Conservation (phyloP, 2,797 vertebrate species). For the Microctenopoma stevenorrisi region DNA sequence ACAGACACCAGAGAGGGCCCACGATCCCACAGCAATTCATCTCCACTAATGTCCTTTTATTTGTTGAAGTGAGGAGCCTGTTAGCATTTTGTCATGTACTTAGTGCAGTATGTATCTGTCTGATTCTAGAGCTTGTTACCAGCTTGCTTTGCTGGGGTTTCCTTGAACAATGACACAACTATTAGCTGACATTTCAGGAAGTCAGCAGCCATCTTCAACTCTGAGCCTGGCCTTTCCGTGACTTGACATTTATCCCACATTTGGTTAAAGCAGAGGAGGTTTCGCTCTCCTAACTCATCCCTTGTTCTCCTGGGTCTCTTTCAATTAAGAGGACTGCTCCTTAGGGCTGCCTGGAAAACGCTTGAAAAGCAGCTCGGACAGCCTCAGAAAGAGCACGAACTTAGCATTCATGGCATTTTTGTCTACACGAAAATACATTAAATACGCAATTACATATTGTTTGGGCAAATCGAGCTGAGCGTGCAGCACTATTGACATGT, state of each 20-base stretch:
- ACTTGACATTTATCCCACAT: constrained; percentile 71
- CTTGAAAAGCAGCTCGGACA: constrained; percentile 38
- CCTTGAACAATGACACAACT: constrained; percentile 16
- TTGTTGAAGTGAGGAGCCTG: background rate
- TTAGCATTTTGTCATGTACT: background rate
- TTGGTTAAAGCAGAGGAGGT: constrained; percentile 60
- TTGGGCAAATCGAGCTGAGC: constrained; percentile 11
- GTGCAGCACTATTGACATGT: background rate
- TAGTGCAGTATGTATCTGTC: background rate
- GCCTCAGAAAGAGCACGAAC: constrained; percentile 50
- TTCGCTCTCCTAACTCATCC: constrained; percentile 41
- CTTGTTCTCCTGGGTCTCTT: constrained; percentile 68
- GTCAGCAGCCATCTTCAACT: constrained; percentile 49
- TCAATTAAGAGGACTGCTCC: constrained; percentile 60
- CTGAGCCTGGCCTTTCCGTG: constrained; percentile 57
- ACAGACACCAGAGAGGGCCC: background rate
- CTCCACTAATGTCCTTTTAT: background rate
- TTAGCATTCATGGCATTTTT: constrained; percentile 40
- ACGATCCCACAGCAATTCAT: constrained; percentile 3
- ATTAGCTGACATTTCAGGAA: constrained; percentile 65
- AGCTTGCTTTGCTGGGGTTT: background rate
- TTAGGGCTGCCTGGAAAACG: constrained; percentile 24
- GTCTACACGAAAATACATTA: constrained; percentile 3
- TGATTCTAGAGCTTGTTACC: background rate
- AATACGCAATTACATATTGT: constrained; percentile 9